These are phyloP conservation scores for Aricia artaxerxes DNA, from an alignment of 2,888 invertebrate species.

Conservation along the genomic window DNA sequence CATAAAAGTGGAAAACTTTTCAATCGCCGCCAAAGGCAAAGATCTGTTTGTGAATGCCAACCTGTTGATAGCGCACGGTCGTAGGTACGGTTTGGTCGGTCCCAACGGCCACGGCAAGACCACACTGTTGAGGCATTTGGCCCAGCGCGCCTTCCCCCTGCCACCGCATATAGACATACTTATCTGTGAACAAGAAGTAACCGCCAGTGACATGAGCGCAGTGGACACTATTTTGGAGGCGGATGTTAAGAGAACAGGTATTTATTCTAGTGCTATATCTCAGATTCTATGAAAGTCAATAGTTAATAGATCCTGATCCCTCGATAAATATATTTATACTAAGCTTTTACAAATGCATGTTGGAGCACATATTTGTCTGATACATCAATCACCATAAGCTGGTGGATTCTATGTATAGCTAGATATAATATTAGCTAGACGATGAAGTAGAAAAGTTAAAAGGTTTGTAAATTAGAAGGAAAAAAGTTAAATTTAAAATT, in stretches of 20 bases:
- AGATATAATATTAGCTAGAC: no score
- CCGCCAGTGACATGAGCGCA: constrained; percentile 95
- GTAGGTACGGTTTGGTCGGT: constrained; percentile 98
- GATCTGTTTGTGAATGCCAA: constrained; percentile 98
- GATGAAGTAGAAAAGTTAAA: no score
- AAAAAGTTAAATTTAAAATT: no score
- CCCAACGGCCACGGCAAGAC: constrained; percentile 99
- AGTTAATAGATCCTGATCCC: no score
- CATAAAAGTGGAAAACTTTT: constrained; percentile 99
- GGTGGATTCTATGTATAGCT: no score
- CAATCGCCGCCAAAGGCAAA: constrained; percentile 98
- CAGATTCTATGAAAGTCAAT: no score
- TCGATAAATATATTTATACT: no score
- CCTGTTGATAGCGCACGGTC: constrained; percentile 93
- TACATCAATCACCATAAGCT: no score
- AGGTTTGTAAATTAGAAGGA: no score
- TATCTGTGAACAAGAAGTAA: constrained; percentile 98
- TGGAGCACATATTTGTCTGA: no score
- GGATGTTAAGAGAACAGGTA: constrained; percentile 91
- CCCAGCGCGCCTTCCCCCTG: constrained; percentile 93
- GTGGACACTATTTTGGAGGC: constrained; percentile 96
- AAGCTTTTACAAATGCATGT: no score
- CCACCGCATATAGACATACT: constrained; percentile 97
- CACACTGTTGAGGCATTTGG: constrained; percentile 95
- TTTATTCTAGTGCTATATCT: constrained; percentile 15